These are phyloP conservation scores for Dryocosmus kuriphilus DNA, from an alignment of 2,888 invertebrate genomes.

Conservation along the genomic window DNA sequence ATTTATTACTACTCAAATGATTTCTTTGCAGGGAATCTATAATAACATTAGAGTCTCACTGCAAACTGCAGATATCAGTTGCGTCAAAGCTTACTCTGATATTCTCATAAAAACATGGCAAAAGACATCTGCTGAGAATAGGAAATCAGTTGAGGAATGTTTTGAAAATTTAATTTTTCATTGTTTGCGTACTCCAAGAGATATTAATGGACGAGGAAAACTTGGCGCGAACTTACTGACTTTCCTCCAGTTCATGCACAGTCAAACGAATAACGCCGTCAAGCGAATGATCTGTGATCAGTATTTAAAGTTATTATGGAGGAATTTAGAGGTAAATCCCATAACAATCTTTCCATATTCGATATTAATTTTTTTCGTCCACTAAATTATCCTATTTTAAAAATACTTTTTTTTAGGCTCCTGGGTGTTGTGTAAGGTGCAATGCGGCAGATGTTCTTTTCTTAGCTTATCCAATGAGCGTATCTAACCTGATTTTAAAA, in stretches of 20 bases:
- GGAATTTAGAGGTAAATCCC: conserved; percentile 57
- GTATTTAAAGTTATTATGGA: conserved; percentile 55
- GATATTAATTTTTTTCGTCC: too few relatives aligned
- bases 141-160: conserved; percentile 56
- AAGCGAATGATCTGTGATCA: conserved; percentile 53
- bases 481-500: conserved; percentile 3
- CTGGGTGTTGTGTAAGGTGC: conserved; percentile 56
- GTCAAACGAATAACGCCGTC: conserved; percentile 41
- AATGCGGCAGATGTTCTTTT: conserved; percentile 63
- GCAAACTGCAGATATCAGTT: conserved; percentile 47
- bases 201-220: conserved; percentile 49
- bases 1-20: neutral
- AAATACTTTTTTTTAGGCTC: conserved; percentile 53
- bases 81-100: conserved; percentile 53
- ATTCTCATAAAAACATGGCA: conserved; percentile 57
- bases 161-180: conserved; percentile 58
- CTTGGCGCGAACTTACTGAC: conserved; percentile 58
- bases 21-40: conserved; percentile 56
- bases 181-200: conserved; percentile 55
- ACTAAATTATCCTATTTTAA: neutral
- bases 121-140: conserved; percentile 42
- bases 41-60: conserved; percentile 54
- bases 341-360: too few relatives aligned
- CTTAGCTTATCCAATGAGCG: conserved; percentile 47
- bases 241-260: conserved; percentile 54